Conservation (phyloP, 2,888 invertebrate species). For the Yponomeuta sedellus region DNA sequence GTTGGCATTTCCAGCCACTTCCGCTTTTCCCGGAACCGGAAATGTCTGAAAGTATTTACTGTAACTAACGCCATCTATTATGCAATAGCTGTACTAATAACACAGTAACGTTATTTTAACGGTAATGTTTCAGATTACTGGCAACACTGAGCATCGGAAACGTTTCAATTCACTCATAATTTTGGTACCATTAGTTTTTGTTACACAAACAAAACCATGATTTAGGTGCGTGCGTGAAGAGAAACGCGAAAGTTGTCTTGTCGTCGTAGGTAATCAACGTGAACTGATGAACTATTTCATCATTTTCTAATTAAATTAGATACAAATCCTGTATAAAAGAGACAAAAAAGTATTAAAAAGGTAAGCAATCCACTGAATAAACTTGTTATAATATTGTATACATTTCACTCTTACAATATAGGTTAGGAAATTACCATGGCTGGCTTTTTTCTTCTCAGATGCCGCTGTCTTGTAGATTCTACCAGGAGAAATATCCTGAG, state of each 20-base stretch:
- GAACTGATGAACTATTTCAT: conserved; percentile 59
- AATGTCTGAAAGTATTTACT: not conserved
- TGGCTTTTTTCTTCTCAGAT: conserved; percentile 66
- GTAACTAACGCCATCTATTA: conserved; percentile 29
- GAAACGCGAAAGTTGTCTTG: conserved; percentile 35
- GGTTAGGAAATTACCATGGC: conserved; percentile 46
- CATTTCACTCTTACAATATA: conserved; percentile 11
- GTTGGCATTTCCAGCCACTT: too few relatives aligned
- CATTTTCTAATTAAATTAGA: conserved; percentile 38
- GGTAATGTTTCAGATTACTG: not conserved
- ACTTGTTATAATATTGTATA: not conserved
- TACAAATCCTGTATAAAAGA: conserved; percentile 28
- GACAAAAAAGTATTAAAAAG: conserved; percentile 36
- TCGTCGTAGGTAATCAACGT: conserved; percentile 55
- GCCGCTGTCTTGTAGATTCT: conserved; percentile 97
- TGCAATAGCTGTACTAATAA: conserved; percentile 25
- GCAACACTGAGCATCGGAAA: conserved; percentile 19
- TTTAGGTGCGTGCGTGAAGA: conserved; percentile 27
- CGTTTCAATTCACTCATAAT: conserved; percentile 32
- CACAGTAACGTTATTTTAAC: not conserved
- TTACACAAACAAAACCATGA: too few relatives aligned
- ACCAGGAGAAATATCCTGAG: conserved; percentile 97
- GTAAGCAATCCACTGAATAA: conserved; percentile 27
- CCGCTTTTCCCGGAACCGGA: not conserved
- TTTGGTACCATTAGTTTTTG: not conserved